Percentiles rank a stretch among this genome's conserved stretches.
phyloP scores from a whole-genome alignment of 2,113 vertebrate genomes.

The Chamaetylas fuelleborni region DNA sequence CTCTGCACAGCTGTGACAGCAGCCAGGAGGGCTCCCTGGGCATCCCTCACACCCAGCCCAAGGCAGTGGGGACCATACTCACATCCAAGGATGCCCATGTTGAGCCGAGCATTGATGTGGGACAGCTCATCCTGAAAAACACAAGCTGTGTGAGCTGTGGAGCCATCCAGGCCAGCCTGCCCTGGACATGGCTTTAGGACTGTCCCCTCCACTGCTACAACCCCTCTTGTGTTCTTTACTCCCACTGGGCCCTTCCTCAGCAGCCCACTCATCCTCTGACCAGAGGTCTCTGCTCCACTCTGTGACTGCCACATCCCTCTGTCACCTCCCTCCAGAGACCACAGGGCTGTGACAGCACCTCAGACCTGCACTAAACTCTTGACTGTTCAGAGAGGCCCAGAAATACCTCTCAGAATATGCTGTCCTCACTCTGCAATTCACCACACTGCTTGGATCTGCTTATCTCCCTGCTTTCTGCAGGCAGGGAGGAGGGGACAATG shows the following conservation, averaged over 20 bases:
- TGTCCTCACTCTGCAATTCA: not conserved
- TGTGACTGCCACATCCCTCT: not conserved
- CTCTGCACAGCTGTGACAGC: not conserved
- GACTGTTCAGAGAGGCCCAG: not conserved
- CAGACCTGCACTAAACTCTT: not conserved
- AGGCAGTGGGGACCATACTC: constrained; percentile 66
- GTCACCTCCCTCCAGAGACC: not conserved
- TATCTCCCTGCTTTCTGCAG: not conserved
- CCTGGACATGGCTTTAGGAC: not conserved
- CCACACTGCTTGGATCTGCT: not conserved
- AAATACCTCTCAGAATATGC: not conserved
- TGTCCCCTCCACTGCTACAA: not conserved
- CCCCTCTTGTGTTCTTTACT: not conserved
- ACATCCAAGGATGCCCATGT: constrained; percentile 99
- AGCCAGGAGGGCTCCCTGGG: not conserved
- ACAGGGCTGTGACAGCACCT: not conserved
- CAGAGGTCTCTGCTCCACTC: not conserved
- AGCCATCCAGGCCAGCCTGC: not conserved
- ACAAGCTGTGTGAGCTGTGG: not conserved
- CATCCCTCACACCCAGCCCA: not conserved
- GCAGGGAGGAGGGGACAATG: not conserved
- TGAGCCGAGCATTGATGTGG: constrained; percentile 96
- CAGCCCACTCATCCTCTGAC: not conserved
- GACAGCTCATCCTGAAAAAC: constrained; percentile 90
- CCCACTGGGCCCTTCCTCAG: not conserved